phyloP scores from a whole-genome alignment of 2,113 vertebrate genomes.

The Synchiropus splendidus region DNA sequence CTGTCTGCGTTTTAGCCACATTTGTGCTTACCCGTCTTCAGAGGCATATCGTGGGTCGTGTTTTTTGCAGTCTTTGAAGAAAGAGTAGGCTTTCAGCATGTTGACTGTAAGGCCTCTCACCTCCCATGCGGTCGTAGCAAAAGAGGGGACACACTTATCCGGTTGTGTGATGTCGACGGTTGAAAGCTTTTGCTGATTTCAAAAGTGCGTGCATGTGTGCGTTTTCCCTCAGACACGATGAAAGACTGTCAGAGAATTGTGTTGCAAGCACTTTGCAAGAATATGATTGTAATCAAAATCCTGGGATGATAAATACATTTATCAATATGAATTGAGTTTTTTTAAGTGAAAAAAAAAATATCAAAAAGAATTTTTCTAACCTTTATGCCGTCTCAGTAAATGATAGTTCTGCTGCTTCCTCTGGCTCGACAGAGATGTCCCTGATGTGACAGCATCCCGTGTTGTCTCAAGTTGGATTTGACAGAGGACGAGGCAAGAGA shows the following conservation, averaged over 20 bases:
- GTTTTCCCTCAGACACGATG: conserved; percentile 47
- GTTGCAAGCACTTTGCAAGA: too few relatives aligned
- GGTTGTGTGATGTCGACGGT: conserved; percentile 60
- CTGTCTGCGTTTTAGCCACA: too few relatives aligned
- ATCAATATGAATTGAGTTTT: too few relatives aligned
- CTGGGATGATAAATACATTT: too few relatives aligned
- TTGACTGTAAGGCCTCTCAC: conserved; percentile 61
- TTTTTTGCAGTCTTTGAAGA: conserved; percentile 56
- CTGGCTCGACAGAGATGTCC: conserved; percentile 40
- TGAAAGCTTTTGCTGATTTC: conserved; percentile 60
- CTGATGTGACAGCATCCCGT: conserved; percentile 64
- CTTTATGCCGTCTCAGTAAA: too few relatives aligned
- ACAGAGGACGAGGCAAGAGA: conserved; percentile 59
- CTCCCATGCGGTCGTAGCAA: conserved; percentile 53
- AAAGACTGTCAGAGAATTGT: conserved; percentile 34
- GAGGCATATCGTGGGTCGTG: conserved; percentile 25
- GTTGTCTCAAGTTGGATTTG: conserved; percentile 68
- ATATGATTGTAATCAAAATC: too few relatives aligned
- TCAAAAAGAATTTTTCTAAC: too few relatives aligned
- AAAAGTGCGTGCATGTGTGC: conserved; percentile 22
- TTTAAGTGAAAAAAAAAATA: too few relatives aligned
- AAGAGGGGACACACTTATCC: conserved; percentile 54
- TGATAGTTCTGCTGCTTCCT: too few relatives aligned
- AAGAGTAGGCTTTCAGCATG: conserved; percentile 53
- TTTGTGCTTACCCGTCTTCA: too few relatives aligned